Evolutionary conservation across 2,797 vertebrate species (phyloP), one percentile per base, ranked within the genome.

Genomic region (Mastacembelus armatus): DNA sequence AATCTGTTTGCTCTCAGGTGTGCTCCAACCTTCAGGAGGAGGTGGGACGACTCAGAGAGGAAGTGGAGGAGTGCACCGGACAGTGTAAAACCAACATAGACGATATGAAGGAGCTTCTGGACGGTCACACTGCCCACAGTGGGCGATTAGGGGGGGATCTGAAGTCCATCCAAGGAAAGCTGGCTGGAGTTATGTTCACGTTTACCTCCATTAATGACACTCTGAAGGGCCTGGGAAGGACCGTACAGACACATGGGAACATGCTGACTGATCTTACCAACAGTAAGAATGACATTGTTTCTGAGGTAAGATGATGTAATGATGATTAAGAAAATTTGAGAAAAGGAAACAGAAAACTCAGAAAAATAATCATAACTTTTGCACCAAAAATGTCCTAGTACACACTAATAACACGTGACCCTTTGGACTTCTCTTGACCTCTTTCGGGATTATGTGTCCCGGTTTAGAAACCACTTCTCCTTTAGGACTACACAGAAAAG

Each of bases 171-270:
- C 95, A 95, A 43, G 95, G 92, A 29, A 93, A 97, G 77, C 81
- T 98, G 24, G 91, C 90, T 0, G 87, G 89, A 7, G 92, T 96
- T 8, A 92, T 93, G 24, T 54, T 91, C 16, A 92, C 84, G 2
- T 95, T 97, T 57, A 92, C 80, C 47, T 93, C 95, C 43, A 89
- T 98, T 43, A 97, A 97, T 24, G 86, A 94, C 75, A 95, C 95
- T 0, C 76, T 98, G 75, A 94, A 93, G 11, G 93, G 88, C 24
- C 92, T 98, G 45, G 95, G 93, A 65, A 91, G 92, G n/a, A 93
- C 90, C 0, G 78, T 96, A 18, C 93, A 95, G 18, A 92, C 88
- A 36, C 95, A 98, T n/a, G 93, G 91, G 0, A 86, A 91, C 12
- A 92, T 83, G 0, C 83, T 96, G 51, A 92, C 84, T 0, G 90